Conservation (phyloP, 2,113 vertebrate genomes). For the Lonchura striata region DNA sequence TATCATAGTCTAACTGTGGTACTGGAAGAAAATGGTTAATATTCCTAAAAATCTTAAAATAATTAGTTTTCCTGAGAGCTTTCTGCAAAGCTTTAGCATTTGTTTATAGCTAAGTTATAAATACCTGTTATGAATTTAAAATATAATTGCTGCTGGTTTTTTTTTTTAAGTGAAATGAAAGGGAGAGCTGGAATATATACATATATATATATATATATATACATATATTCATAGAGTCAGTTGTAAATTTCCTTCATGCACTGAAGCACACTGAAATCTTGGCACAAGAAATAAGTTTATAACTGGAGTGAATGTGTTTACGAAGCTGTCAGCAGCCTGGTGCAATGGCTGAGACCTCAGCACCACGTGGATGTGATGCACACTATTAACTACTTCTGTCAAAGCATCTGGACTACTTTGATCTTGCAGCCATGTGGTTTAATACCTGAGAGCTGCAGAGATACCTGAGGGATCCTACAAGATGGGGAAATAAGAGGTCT, state of each 20-base stretch:
- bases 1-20: neutral
- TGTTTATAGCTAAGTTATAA: slow-evolving; percentile 24
- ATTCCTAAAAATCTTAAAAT: neutral
- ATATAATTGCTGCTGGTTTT: slow-evolving; percentile 17
- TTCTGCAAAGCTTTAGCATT: slow-evolving; percentile 19
- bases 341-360: neutral
- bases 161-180: slow-evolving; percentile 8
- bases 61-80: neutral
- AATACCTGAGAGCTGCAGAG: neutral
- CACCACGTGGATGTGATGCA: neutral
- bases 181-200: slow-evolving; percentile 17
- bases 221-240: neutral
- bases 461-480: neutral
- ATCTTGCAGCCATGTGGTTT: neutral
- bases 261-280: slow-evolving; percentile 55
- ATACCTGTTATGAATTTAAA: neutral
- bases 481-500: neutral
- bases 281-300: slow-evolving; percentile 12
- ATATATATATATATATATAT: neutral
- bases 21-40: neutral
- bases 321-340: neutral
- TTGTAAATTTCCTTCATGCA: slow-evolving; percentile 60
- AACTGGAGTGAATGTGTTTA: slow-evolving; percentile 45
- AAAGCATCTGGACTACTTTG: neutral
- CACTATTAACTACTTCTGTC: neutral